Percentiles rank a stretch among this genome's conserved stretches.
phyloP scores from a whole-genome alignment of 1,140 invertebrate genomes.

The Saxidomus purpurata region DNA sequence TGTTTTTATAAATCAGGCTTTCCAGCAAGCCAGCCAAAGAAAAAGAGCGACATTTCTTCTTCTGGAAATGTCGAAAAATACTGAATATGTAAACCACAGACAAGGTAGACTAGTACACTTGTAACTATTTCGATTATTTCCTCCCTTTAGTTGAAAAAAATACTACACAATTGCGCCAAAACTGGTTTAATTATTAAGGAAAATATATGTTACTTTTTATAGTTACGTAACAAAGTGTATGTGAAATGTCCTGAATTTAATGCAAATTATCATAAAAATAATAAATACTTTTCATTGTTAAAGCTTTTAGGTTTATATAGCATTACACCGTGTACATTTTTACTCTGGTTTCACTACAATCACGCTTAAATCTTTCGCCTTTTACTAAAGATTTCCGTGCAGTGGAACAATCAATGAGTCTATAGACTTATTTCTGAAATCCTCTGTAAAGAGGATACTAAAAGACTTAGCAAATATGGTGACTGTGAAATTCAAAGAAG shows the following conservation, averaged over 20 bases:
- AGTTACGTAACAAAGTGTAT: too few species aligned
- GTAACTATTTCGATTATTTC: not conserved
- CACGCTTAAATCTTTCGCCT: constrained; percentile 74
- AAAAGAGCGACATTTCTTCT: constrained; percentile 50
- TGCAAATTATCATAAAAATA: too few species aligned
- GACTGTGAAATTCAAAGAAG: too few species aligned
- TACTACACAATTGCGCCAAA: too few species aligned
- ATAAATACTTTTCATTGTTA: too few species aligned
- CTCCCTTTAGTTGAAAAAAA: not conserved
- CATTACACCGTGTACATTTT: too few species aligned
- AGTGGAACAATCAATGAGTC: constrained; percentile 72
- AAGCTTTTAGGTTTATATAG: too few species aligned
- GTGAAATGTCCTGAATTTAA: too few species aligned
- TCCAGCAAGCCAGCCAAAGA: constrained; percentile 55
- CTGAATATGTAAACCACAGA: constrained; percentile 17
- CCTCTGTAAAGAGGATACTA: constrained; percentile 14
- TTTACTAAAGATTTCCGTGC: constrained; percentile 75
- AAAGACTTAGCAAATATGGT: not conserved
- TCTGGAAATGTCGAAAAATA: constrained; percentile 50
- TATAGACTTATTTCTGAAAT: constrained; percentile 66
- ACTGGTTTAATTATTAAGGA: too few species aligned
- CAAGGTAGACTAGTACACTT: too few species aligned
- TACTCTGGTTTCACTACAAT: constrained; percentile 66
- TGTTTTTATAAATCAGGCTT: constrained; percentile 29
- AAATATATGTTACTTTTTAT: too few species aligned